Evolutionary conservation across 2,888 invertebrate species (phyloP).

Genomic region (Agrotis ipsilon): DNA sequence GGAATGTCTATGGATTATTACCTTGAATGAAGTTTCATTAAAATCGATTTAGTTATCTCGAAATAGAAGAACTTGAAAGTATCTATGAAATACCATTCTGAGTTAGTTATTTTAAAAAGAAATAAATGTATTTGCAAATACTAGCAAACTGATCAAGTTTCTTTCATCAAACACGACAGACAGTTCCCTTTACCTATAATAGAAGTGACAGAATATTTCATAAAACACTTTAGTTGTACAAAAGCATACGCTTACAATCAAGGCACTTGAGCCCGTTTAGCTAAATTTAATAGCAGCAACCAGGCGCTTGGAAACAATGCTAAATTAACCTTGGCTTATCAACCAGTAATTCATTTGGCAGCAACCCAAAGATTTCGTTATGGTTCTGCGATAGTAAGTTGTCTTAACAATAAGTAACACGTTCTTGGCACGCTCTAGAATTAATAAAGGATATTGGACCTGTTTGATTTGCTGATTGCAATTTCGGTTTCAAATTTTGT

Average conservation of each 20-base stretch:
- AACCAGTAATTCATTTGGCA: conserved; percentile 84
- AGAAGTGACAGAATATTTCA: conserved; percentile 12
- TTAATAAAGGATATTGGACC: conserved; percentile 58
- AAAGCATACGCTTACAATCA: conserved; percentile 64
- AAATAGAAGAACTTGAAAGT: no score
- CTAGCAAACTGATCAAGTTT: no score
- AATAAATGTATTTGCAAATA: background rate
- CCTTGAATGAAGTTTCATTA: no score
- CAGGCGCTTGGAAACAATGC: conserved; percentile 73
- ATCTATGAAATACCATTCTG: no score
- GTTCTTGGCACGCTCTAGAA: conserved; percentile 69
- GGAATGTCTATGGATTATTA: no score
- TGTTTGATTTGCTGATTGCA: conserved; percentile 55
- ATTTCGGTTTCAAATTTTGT: conserved; percentile 35
- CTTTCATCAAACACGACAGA: background rate
- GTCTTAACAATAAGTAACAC: conserved; percentile 71
- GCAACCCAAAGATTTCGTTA: conserved; percentile 74
- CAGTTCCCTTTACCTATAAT: background rate
- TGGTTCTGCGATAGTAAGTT: conserved; percentile 59
- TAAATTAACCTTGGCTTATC: conserved; percentile 84
- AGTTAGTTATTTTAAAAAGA: no score
- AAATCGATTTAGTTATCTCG: no score
- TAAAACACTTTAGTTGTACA: conserved; percentile 52
- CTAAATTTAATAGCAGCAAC: conserved; percentile 69
- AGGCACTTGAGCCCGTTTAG: conserved; percentile 63